Base-by-base conservation (phyloP, 2,888 invertebrate species). In the Melikaiella ostensackeni region DNA sequence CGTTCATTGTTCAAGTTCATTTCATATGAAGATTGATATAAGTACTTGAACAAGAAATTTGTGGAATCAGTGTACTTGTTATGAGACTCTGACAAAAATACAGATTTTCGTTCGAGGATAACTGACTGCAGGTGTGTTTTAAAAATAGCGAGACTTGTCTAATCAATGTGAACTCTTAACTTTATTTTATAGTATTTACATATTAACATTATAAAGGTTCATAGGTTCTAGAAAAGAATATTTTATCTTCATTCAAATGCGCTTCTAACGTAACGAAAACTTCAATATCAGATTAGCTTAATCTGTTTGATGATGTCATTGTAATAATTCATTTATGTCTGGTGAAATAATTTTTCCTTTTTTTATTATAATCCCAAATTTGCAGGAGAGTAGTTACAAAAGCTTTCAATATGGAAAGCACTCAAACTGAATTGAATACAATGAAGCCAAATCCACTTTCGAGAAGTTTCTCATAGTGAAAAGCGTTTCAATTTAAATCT, bases 141-240 rank as follows among this genome's bases (percentile, higher is more conserved):
- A 63, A 35, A 21, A 63, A 63, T 35, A 63, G 33, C n/a, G 11
- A 35, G 30, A 21, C 62, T 21, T 35, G 33, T 33, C 19, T n/a
- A 5, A 63, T 33, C 19, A 11, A 24, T n/a, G n/a, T 35, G 11
- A 35, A 63, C 21, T 63, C 21, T n/a, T 35, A n/a, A 63, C n/a
- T 11, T 63, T n/a, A 35, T n/a, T 62, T 63, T 35, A 33, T 63
- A 57, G 13, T 57, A 63, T 63, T 63, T 63, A 63, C n/a, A 63
- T 63, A 63, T 63, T 35, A 35, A 63, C n/a, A n/a, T 35, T 5
- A 62, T n/a, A 62, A 62, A n/a, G 11, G n/a, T 1, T 35, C 33
- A 35, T 35, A 30, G 62, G 4, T 63, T 63, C 19, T n/a, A 63
- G 62, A 63, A 63, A 63, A 19, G 8, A 63, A 63, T 35, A 8